Evolutionary conservation across 2,888 invertebrate genomes (phyloP).

Genomic region (Pandemis heparana): DNA sequence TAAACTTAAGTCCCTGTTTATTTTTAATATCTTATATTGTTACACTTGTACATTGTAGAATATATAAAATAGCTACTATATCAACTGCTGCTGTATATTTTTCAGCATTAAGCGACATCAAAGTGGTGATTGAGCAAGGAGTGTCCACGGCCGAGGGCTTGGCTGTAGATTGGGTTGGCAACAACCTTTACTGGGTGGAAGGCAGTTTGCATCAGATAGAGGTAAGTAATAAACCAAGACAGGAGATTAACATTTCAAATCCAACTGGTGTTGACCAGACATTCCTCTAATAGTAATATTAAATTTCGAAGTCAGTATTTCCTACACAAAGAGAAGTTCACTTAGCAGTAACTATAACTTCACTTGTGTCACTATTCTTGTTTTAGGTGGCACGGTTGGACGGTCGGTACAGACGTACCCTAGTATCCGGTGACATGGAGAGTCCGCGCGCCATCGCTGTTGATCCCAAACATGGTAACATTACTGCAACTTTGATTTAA

Average conservation of each 20-base stretch:
- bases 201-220: constrained; percentile 94
- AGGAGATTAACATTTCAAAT: no score
- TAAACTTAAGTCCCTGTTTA: no score
- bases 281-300: no score
- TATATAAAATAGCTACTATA: no score
- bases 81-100: neutral
- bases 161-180: constrained; percentile 95
- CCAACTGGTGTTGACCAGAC: no score
- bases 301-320: no score
- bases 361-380: neutral
- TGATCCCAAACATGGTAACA: constrained; percentile 90
- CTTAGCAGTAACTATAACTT: no score
- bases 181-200: constrained; percentile 96
- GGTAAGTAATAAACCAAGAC: constrained; percentile 70
- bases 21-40: no score
- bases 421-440: constrained; percentile 93
- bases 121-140: constrained; percentile 93
- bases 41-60: no score
- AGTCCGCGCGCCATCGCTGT: constrained; percentile 93
- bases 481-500: no score
- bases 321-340: no score
- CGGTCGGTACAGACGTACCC: constrained; percentile 91
- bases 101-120: constrained; percentile 89
- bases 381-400: constrained; percentile 70
- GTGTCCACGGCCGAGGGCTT: constrained; percentile 95